Conservation (phyloP, 2,113 vertebrate genomes). For the Epinephelus fuscoguttatus region DNA sequence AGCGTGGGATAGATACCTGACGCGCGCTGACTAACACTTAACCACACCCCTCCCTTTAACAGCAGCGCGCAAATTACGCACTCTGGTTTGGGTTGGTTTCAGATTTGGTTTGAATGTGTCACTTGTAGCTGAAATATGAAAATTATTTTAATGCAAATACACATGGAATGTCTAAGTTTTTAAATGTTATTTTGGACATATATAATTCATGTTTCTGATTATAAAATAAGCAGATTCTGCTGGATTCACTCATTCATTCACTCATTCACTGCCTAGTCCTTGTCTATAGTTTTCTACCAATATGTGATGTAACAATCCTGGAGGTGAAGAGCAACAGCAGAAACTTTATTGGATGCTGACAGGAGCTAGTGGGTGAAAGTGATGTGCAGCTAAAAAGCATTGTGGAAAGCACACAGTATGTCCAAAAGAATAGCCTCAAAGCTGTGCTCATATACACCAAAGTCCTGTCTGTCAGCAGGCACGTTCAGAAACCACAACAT, state of each 20-base stretch:
- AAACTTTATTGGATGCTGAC: neutral
- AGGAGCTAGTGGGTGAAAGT: neutral
- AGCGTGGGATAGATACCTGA: constrained; percentile 67
- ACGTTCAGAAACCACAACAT: neutral
- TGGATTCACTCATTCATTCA: neutral
- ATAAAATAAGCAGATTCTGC: neutral
- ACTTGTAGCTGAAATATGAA: neutral
- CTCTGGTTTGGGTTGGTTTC: neutral
- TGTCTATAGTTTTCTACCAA: neutral
- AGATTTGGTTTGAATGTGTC: neutral
- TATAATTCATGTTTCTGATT: too few relatives aligned
- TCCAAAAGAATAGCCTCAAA: neutral
- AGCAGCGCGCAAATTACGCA: neutral
- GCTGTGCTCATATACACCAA: neutral
- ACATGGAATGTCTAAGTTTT: neutral
- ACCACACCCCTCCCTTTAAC: constrained; percentile 64
- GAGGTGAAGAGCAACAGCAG: neutral
- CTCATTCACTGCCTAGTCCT: neutral
- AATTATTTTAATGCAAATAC: neutral
- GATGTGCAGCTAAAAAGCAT: neutral
- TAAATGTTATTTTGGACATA: too few relatives aligned
- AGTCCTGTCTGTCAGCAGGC: neutral
- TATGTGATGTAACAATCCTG: neutral
- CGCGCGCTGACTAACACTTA: constrained; percentile 37
- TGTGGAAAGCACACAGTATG: neutral